Conservation (phyloP, 2,888 invertebrate genomes). For the Emmelina monodactyla region DNA sequence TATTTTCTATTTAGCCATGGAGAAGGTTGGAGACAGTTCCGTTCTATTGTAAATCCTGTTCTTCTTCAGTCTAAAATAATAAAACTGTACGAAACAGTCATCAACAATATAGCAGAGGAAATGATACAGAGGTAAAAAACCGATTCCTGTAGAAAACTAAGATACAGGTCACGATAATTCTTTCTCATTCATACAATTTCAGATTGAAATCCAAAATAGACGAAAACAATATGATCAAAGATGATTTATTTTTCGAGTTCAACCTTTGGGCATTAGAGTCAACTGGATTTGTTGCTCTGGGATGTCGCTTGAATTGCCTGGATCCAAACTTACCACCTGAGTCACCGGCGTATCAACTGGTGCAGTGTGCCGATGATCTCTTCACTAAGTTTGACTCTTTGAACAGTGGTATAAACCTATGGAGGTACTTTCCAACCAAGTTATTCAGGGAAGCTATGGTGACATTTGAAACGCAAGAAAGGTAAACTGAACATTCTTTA, state of each 20-base stretch:
- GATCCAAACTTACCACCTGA: constrained; percentile 15
- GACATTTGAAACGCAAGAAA: constrained; percentile 9
- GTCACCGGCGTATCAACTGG: constrained; percentile 11
- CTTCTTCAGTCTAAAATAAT: constrained; percentile 73
- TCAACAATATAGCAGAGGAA: constrained; percentile 67
- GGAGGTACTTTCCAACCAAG: constrained; percentile 28
- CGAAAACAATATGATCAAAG: constrained; percentile 15
- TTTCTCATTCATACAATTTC: too few species aligned
- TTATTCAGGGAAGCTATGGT: constrained; percentile 9
- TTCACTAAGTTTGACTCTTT: constrained; percentile 4
- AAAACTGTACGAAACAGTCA: constrained; percentile 65
- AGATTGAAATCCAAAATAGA: constrained; percentile 16
- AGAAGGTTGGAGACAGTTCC: constrained; percentile 76
- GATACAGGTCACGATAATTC: too few species aligned
- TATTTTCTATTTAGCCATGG: too few species aligned
- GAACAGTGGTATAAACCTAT: constrained; percentile 51
- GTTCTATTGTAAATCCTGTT: constrained; percentile 73
- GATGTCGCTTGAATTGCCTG: constrained; percentile 18
- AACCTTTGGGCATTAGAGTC: constrained; percentile 21
- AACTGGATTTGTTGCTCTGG: constrained; percentile 17
- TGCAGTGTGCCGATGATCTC: constrained; percentile 6
- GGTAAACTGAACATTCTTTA: too few species aligned
- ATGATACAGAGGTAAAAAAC: constrained; percentile 58
- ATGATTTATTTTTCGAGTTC: constrained; percentile 14
- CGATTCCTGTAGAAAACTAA: too few species aligned